A percentile compares a stretch with the other conserved stretches of the same genome.
Conservation (phyloP, 2,888 invertebrate genomes). For the Oasisia sp. region DNA sequence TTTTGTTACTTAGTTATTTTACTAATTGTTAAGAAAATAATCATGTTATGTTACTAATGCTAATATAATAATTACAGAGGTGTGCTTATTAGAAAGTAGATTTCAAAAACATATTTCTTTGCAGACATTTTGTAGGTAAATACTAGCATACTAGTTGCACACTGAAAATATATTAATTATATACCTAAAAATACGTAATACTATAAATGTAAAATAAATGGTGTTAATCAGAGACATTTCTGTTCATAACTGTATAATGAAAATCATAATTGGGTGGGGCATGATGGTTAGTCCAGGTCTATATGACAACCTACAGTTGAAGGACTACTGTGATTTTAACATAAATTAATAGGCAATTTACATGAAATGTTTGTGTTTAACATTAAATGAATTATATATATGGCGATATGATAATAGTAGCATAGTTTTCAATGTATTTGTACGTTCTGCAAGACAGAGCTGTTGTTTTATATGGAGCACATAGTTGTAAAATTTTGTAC, state of each 20-base stretch:
- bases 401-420: background rate
- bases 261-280: too few species aligned
- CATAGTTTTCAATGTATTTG: background rate
- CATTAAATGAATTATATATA: background rate
- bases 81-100: background rate
- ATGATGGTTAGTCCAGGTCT: background rate
- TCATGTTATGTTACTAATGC: too few species aligned
- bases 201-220: too few species aligned
- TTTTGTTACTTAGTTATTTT: background rate
- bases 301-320: background rate
- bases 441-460: background rate
- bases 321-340: background rate
- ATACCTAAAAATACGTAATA: too few species aligned
- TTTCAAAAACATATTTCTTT: background rate
- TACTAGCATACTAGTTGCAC: too few species aligned
- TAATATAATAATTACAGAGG: background rate
- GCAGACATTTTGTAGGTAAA: background rate
- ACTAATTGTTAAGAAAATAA: too few species aligned
- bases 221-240: too few species aligned
- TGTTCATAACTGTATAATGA: too few species aligned
- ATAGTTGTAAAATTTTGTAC: background rate
- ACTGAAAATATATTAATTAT: too few species aligned
- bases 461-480: background rate
- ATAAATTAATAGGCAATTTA: background rate
- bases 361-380: background rate